Evolutionary conservation across 2,888 invertebrate genomes (phyloP), one percentile per base, ranked within the genome.

Genomic region (Leuctra nigra): DNA sequence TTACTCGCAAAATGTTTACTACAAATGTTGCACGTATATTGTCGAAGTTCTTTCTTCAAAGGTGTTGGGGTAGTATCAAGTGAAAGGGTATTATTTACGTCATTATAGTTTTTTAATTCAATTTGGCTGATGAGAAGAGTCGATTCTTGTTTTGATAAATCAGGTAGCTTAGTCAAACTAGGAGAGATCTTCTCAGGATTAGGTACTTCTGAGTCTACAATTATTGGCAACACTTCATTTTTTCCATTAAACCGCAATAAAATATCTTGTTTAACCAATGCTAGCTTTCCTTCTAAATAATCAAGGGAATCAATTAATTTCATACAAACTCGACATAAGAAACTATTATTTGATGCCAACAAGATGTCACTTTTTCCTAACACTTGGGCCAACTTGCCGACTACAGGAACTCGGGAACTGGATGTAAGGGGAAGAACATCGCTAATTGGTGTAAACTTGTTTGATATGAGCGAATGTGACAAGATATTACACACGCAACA

Each of bases 1-100:
- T 63, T 60, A 24, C 52, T 58, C 11, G 64, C 58, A 59, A 67
- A 65, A n/a, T 56, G 58, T 61, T 66, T 65, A 22, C 63, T 61
- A 56, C 67, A 67, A 39, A 59, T 56, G 25, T 61, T 54, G 50
- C 67, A 68, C 9, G 4, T 13, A 14, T 24, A 48, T 29, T 47
- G 29, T 55, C 48, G n/a, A 9, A 18, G 39, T 53, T n/a, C 14
- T 24, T 38, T 53, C 22, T 47, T 20, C n/a, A n/a, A n/a, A n/a
- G 24, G 14, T 13, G n/a, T 2, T 29, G 47, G 2, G 6, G 22
- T n/a, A 11, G 6, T 13, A 7, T 22, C n/a, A n/a, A n/a, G n/a
- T n/a, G n/a, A n/a, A n/a, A n/a, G n/a, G n/a, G n/a, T n/a, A n/a
- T n/a, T n/a, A n/a, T n/a, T n/a, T n/a, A n/a, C n/a, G n/a, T n/a